Conservation (phyloP, 2,888 invertebrate genomes). For the Xiphydria camelus region DNA sequence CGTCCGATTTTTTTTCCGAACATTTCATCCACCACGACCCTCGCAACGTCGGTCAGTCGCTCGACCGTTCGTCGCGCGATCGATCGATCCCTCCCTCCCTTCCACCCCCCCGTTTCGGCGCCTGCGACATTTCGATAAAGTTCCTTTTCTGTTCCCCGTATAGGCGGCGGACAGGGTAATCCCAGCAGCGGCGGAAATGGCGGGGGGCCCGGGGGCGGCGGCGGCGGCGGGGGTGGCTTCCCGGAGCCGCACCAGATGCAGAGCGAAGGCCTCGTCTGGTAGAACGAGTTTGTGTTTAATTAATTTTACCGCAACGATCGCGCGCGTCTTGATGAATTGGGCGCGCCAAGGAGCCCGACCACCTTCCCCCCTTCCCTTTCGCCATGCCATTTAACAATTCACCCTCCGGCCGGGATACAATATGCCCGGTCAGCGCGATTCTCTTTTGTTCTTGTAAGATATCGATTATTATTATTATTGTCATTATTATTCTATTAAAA, state of each 20-base stretch:
- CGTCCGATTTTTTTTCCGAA: too few species aligned
- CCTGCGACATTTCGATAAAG: too few species aligned
- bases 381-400: not conserved
- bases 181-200: conserved; percentile 64
- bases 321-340: conserved; percentile 1
- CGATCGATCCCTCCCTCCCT: too few species aligned
- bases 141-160: conserved; percentile 16
- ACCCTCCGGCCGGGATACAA: conserved; percentile 6
- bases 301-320: conserved; percentile 30
- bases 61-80: too few species aligned
- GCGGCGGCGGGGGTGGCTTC: conserved; percentile 72
- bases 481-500: conserved; percentile 31
- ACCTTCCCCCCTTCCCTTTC: not conserved
- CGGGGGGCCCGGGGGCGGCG: conserved; percentile 73
- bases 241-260: conserved; percentile 74
- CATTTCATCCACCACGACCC: too few species aligned
- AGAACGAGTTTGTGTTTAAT: conserved; percentile 58
- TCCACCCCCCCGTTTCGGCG: too few species aligned
- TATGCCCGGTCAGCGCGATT: not conserved
- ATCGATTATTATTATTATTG: conserved; percentile 26
- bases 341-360: not conserved
- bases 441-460: conserved; percentile 4
- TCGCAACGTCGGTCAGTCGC: too few species aligned
- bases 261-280: conserved; percentile 77
- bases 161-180: conserved; percentile 75